phyloP scores from a whole-genome alignment of 23 tunicate species.

The Corella eumyota region DNA sequence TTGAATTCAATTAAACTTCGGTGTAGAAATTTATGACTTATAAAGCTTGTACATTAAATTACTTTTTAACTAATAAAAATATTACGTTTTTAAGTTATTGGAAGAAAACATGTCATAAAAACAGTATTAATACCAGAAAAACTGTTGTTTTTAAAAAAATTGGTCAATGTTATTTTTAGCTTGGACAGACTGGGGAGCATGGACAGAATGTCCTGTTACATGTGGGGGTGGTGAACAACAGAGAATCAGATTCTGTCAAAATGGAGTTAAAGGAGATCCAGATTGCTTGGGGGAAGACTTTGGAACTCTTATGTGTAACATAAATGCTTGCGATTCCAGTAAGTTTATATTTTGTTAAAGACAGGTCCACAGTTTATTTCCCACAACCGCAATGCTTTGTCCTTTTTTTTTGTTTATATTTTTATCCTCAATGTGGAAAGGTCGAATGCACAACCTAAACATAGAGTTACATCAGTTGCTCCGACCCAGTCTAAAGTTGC shows the following conservation, averaged over 20 bases:
- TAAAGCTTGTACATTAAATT: neutral
- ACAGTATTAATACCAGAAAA: too few relatives aligned
- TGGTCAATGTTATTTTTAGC: neutral
- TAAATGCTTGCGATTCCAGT: neutral
- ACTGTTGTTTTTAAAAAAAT: too few relatives aligned
- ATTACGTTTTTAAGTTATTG: neutral
- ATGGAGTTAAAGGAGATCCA: neutral
- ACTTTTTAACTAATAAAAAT: neutral
- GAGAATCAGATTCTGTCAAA: slow-evolving; percentile 2
- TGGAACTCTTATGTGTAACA: too few relatives aligned
- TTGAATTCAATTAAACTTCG: too few relatives aligned
- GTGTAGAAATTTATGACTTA: neutral
- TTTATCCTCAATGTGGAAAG: too few relatives aligned
- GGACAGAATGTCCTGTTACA: too few relatives aligned
- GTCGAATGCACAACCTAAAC: too few relatives aligned
- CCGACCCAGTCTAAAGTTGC: too few relatives aligned
- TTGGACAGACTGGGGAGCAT: neutral
- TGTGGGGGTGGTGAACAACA: neutral
- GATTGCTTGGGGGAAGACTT: slow-evolving; percentile 1
- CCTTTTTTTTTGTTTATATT: too few relatives aligned
- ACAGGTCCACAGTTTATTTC: too few relatives aligned
- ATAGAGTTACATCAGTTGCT: too few relatives aligned
- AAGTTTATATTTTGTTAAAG: neutral
- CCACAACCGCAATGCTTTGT: too few relatives aligned
- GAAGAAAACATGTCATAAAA: neutral